A percentile compares a stretch with the other conserved stretches of the same genome.
These are phyloP conservation scores for Otis tarda DNA, from an alignment of 2,113 vertebrate genomes.

Conservation along the genomic window DNA sequence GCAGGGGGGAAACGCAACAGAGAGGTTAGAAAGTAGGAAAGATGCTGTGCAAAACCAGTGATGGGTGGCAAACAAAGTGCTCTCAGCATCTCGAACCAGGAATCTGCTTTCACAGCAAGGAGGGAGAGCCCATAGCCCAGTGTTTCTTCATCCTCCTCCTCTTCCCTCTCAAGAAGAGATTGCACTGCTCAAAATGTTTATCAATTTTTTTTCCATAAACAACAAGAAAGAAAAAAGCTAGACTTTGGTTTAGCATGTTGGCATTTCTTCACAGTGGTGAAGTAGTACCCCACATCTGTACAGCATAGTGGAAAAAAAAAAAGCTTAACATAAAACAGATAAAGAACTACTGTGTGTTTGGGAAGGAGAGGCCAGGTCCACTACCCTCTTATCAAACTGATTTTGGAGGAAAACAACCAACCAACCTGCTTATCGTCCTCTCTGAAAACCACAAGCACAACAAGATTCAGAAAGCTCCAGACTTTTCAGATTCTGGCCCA, in stretches of 20 bases:
- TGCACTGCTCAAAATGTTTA: fast-evolving
- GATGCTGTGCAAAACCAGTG: background rate
- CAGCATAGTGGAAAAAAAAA: background rate
- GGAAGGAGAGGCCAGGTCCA: background rate
- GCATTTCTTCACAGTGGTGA: background rate
- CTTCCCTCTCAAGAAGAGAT: background rate
- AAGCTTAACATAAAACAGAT: background rate
- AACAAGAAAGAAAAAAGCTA: background rate
- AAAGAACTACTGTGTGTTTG: background rate
- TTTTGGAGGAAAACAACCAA: background rate
- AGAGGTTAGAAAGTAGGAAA: background rate
- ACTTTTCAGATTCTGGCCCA: background rate
- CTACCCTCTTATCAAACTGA: background rate
- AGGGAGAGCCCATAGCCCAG: background rate
- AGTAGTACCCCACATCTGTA: background rate
- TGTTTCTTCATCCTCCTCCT: background rate
- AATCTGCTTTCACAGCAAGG: background rate
- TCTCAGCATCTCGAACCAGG: background rate
- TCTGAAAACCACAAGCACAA: background rate
- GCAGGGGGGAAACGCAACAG: background rate
- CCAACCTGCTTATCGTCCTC: background rate
- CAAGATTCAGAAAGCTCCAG: background rate
- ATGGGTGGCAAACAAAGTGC: background rate
- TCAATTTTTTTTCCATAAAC: background rate
- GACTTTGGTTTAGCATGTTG: fast-evolving